Evolutionary conservation across 1,140 invertebrate species (phyloP), one percentile per base, ranked within the genome.

Genomic region (Drosophila bifasciata): DNA sequence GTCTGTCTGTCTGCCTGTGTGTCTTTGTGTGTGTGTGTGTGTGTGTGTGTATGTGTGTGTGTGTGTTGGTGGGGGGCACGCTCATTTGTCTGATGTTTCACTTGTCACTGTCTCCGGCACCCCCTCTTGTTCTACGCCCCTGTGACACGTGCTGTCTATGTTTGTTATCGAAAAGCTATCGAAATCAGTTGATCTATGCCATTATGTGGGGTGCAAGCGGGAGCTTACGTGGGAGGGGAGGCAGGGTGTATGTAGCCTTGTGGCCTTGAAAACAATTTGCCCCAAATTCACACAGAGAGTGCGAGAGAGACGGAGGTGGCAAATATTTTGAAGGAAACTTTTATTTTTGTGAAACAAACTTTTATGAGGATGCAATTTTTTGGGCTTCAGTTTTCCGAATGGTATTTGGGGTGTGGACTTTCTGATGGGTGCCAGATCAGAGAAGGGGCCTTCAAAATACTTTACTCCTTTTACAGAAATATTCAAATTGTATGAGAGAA

Each of bases 81-180:
- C 71, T 69, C 59, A 74, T 77, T 69, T 77, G 70, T 60, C 55
- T 74, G 58, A 73, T 69, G 64, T 74, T 77, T 69, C 58, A 63
- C 63, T 73, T 76, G 73, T 63, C 74, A 74, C 53, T 74, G 49
- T 59, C 55, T 53, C 61, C 50, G 40, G 11, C 32, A 5, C 11
- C 32, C 32, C 11, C 11, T 13, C 32, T 5, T 13, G 4, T 13
- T 11, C 32, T 5, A 4, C 11, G 32, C 32, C 32, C 32, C 55
- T 46, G n/a, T 57, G 55, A 40, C 40, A 28, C 40, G 55, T 40
- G 32, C 32, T 28, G 23, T 41, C 62, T 17, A 16, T 45, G 16
- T 21, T n/a, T 23, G 21, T 68, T 71, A 57, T 70, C 53, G 63
- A 56, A 68, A 69, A 56, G 50, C 55, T 69, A 69, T 69, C 66